Evolutionary conservation across 2,797 vertebrate genomes (phyloP).

Genomic region (Anomalospiza imberbis): DNA sequence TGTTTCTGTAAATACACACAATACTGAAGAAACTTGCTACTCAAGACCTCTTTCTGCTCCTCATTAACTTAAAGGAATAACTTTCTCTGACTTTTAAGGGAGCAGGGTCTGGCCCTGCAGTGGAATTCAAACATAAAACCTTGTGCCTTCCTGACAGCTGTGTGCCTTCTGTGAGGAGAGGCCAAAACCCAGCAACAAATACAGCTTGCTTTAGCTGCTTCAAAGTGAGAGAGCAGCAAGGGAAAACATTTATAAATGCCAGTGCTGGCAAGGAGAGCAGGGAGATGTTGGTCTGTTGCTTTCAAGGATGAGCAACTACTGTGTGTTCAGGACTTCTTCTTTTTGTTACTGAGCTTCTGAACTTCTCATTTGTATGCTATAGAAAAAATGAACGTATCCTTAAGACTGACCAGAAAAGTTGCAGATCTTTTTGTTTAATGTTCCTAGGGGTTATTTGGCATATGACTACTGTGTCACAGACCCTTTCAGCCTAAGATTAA

Average conservation of each 20-base stretch:
- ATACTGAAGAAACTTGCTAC: neutral
- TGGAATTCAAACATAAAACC: constrained; percentile 26
- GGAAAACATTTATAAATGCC: neutral
- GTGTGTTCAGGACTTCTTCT: neutral
- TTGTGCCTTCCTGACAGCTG: constrained; percentile 27
- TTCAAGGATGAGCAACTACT: neutral
- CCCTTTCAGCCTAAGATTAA: neutral
- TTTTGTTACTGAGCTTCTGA: neutral
- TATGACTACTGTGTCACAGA: neutral
- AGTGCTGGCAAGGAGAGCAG: neutral
- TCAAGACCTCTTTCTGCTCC: constrained; percentile 30
- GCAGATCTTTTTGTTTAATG: neutral
- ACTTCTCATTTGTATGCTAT: neutral
- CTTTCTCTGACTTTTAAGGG: constrained; percentile 38
- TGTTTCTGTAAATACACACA: neutral
- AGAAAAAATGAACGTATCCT: neutral
- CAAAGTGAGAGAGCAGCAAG: neutral
- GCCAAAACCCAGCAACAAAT: constrained; percentile 5
- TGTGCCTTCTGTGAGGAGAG: constrained; percentile 46
- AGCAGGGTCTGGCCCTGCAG: neutral
- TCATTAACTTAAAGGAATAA: constrained; percentile 45
- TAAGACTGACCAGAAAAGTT: neutral
- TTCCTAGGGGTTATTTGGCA: neutral
- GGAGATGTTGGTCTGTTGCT: neutral
- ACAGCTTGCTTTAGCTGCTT: neutral